Evolutionary conservation across 30 jellyfish, hydroid and myxozoan genomes (phyloP).

Genomic region (Mastigias papua): DNA sequence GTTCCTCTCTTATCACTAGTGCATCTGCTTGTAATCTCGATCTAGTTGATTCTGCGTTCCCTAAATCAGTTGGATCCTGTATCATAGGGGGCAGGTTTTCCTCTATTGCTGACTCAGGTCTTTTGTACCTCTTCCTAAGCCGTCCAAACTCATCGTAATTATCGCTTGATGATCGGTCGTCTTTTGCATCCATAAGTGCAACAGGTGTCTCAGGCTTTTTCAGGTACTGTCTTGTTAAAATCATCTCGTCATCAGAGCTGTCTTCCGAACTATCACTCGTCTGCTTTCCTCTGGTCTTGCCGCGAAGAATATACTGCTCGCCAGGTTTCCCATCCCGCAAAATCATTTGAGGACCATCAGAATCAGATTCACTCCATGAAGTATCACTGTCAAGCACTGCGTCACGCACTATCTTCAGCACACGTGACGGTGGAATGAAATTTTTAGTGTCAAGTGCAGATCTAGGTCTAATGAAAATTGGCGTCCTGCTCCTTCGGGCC

Average conservation of each 20-base stretch:
- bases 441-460: conserved; percentile 37
- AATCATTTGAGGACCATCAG: conserved; percentile 70
- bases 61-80: conserved; percentile 70
- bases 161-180: conserved; percentile 72
- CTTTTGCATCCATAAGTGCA: conserved; percentile 54
- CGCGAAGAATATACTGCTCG: conserved; percentile 64
- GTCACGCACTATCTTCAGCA: conserved; percentile 73
- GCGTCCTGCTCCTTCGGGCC: conserved; percentile 19
- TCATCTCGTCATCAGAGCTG: conserved; percentile 56
- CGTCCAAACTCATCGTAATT: conserved; percentile 94
- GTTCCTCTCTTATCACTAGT: conserved; percentile 76
- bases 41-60: conserved; percentile 76
- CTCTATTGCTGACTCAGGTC: conserved; percentile 89
- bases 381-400: conserved; percentile 81
- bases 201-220: conserved; percentile 73
- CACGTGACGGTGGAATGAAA: conserved; percentile 90
- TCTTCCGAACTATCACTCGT: not conserved
- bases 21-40: conserved; percentile 73
- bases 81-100: conserved; percentile 84
- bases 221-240: conserved; percentile 69
- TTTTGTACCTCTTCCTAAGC: conserved; percentile 65
- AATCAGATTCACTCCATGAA: conserved; percentile 68
- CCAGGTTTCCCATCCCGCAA: conserved; percentile 90
- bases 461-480: conserved; percentile 33
- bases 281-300: conserved; percentile 19